Percentiles rank a stretch among this genome's conserved stretches.
Conservation (phyloP, 2,888 invertebrate genomes). For the Rhagium mordax region DNA sequence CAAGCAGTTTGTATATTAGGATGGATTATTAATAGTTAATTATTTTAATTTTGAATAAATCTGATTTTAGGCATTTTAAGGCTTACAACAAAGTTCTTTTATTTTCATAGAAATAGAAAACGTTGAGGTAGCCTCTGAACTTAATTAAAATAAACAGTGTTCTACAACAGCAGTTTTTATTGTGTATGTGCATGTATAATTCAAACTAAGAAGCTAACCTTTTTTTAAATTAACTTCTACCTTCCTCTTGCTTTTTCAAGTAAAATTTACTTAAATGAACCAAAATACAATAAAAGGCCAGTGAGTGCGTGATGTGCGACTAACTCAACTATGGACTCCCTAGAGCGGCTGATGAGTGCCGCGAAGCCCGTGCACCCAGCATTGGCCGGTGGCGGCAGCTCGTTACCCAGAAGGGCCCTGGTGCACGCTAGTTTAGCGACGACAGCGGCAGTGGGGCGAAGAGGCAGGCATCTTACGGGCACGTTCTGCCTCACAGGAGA, state of each 20-base stretch:
- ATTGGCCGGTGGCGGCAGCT: slow-evolving; percentile 60
- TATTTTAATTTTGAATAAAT: too few species aligned
- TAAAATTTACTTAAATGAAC: neutral
- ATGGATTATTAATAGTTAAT: too few species aligned
- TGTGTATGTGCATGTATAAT: neutral
- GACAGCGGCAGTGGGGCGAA: slow-evolving; percentile 81
- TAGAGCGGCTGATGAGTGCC: slow-evolving; percentile 85
- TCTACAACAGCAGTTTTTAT: neutral
- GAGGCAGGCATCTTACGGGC: slow-evolving; percentile 87
- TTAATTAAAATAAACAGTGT: too few species aligned
- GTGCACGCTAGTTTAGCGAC: slow-evolving; percentile 84
- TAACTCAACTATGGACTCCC: slow-evolving; percentile 79
- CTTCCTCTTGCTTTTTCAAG: neutral
- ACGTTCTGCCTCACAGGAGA: slow-evolving; percentile 92
- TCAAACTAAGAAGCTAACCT: neutral
- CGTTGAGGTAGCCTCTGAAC: too few species aligned
- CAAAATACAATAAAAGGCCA: neutral
- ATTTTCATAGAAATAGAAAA: too few species aligned
- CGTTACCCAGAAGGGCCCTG: slow-evolving; percentile 78
- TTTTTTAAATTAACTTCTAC: neutral
- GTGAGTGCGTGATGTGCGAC: slow-evolving; percentile 39
- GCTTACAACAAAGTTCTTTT: too few species aligned
- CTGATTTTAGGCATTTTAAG: too few species aligned
- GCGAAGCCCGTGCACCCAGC: slow-evolving; percentile 59
- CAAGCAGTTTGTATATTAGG: too few species aligned